phyloP scores from a whole-genome alignment of 2,888 invertebrate species.

The Mantis religiosa region DNA sequence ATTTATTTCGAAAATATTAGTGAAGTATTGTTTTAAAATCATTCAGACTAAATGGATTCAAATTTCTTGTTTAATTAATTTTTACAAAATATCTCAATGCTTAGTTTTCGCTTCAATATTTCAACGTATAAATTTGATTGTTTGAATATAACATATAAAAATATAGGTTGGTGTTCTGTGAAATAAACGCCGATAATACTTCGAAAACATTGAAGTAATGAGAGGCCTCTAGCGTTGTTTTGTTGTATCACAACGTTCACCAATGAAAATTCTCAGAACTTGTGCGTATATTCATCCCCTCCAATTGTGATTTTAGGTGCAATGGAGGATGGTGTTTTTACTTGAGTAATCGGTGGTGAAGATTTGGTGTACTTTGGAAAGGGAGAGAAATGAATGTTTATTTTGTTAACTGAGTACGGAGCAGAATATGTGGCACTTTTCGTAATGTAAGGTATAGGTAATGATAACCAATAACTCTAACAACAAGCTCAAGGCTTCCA shows the following conservation, averaged over 20 bases:
- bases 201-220: not conserved
- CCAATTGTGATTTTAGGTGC: not conserved
- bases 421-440: slow-evolving; percentile 26
- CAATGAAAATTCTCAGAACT: not conserved
- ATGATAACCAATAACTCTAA: slow-evolving; percentile 64
- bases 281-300: slow-evolving; percentile 2
- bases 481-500: slow-evolving; percentile 60
- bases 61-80: too few relatives aligned
- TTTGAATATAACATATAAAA: not conserved
- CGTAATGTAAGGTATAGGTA: slow-evolving; percentile 50
- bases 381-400: not conserved
- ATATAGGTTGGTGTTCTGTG: too few relatives aligned
- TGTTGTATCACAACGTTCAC: not conserved
- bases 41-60: too few relatives aligned
- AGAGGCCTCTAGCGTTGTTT: not conserved
- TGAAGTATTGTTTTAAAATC: too few relatives aligned
- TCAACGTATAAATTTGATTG: too few relatives aligned
- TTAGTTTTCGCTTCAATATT: too few relatives aligned
- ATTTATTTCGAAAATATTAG: too few relatives aligned
- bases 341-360: not conserved
- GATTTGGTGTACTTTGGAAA: slow-evolving; percentile 3
- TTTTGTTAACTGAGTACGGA: not conserved
- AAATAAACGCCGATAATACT: not conserved
- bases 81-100: too few relatives aligned
- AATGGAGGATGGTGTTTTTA: slow-evolving; percentile 1